Evolutionary conservation across 2,113 vertebrate species (phyloP), one percentile per base, ranked within the genome.

Genomic region (Lethenteron reissneri): DNA sequence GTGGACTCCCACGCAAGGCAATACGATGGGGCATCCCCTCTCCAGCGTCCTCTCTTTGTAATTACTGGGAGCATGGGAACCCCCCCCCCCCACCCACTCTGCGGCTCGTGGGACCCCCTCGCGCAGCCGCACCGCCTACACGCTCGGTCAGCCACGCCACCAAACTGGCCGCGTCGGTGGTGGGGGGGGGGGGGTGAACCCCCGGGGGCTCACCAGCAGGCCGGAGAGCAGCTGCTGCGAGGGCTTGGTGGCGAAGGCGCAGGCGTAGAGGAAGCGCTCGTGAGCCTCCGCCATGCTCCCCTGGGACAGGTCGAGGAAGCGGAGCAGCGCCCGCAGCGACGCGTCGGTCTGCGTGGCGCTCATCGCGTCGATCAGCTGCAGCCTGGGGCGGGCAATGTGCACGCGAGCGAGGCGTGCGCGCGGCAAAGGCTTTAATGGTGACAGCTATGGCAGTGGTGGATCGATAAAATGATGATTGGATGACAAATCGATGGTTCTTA

Each of bases 191-290:
- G 41, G 41, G 5, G 62, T 7, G 70, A 72, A 2, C 7, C 10
- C 62, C 62, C 73, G 41, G 73, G 19, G 60, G 79, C 89, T 87
- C 77, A 99, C 94, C 78, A 87, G 77, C 77, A 99, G 78, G 58
- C 84, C 81, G 77, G 83, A 80, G 3, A 99, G 83, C 78, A 96
- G 84, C 3, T 70, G 80, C 77, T 95, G 88, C 12, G 80, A 84
- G 3, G 94, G 94, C 70, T 91, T 90, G 58, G 94, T 88, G 56
- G 92, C 83, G 74, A 99, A 92, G 71, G 88, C 94, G 74, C 86
- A 91, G 59, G 91, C 92, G 11, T 95, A 99, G 11, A 99, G 87
- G 75, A 99, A 99, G 56, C 94, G 80, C 74, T 99, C 92, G 78
- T 96, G 92, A 69, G 96, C 81, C 58, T 84, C 14, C 19, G 81